Percentiles rank a stretch among this genome's conserved stretches.
Evolutionary conservation across 2,797 vertebrate species (phyloP).

Genomic region (Megaceryle alcyon): DNA sequence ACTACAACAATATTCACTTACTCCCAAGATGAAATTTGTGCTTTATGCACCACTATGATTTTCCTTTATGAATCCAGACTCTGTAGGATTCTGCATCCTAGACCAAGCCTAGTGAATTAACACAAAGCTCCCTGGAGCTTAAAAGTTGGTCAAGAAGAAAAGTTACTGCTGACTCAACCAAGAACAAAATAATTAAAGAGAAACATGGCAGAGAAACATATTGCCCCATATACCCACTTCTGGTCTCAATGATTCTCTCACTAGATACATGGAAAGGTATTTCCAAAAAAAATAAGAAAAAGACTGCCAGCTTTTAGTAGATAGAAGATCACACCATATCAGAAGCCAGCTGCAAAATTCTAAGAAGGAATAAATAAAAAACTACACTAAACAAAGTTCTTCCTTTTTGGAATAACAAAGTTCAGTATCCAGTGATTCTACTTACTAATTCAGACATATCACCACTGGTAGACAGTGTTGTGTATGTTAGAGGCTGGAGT

Average conservation of each 20-base stretch:
- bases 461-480: fast-evolving
- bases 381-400: background rate
- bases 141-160: background rate
- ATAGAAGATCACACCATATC: background rate
- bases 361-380: background rate
- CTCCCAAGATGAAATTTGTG: background rate
- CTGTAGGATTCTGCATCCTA: background rate
- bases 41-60: background rate
- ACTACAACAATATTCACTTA: background rate
- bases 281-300: background rate
- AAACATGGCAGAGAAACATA: background rate
- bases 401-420: background rate
- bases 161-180: background rate
- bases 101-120: background rate
- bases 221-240: background rate
- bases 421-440: background rate
- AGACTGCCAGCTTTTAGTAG: background rate
- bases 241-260: background rate
- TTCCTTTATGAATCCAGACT: background rate
- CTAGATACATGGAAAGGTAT: background rate
- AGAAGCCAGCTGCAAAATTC: fast-evolving
- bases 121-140: background rate
- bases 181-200: background rate
- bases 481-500: background rate
- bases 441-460: background rate